Base-by-base conservation (phyloP, 2,888 invertebrate species). In the Nematopogon swammerdamellus region DNA sequence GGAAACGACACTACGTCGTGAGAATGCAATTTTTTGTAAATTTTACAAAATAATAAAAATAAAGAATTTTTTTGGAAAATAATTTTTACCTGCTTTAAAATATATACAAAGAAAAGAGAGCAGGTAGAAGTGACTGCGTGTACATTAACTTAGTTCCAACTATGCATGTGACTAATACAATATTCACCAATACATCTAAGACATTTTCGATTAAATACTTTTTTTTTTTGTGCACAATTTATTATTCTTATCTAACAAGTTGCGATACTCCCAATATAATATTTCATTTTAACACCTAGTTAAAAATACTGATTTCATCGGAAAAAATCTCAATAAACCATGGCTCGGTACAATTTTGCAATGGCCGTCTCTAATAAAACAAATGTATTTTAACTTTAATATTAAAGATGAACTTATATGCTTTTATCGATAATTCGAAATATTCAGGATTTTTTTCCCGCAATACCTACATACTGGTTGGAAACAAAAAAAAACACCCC, bases 231-330 rank as follows among this genome's bases (percentile, higher is more conserved):
- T 36, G 36, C 36, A 36, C 36, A 36, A 36, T 36, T 36, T 36
- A 36, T 14, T 36, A 36, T 36, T 14, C 36, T 36, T 36, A 36
- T 14, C 36, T 36, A 36, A 14, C 36, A 36, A 6, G 8, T 36
- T 36, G 36, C 36, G n/a, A 36, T 36, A 14, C n/a, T 14, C 4
- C 14, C 8, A 36, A 14, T 14, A 45, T 45, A 18, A 19, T 19
- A 45, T 19, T 19, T 10, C n/a, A 17, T n/a, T n/a, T n/a, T 19
- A 45, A 45, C 45, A 45, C 16, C 45, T 45, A 45, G 19, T 45
- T 19, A 45, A 45, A 45, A 45, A 45, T 45, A 45, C 45, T 45
- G 45, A 18, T 45, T 19, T 45, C 19, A 45, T 14, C 36, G n/a
- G n/a, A 36, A 36, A 36, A 36, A 36, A 36, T 14, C 36, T 36